phyloP scores from a whole-genome alignment of 2,113 vertebrate species.

The Oplegnathus fasciatus region DNA sequence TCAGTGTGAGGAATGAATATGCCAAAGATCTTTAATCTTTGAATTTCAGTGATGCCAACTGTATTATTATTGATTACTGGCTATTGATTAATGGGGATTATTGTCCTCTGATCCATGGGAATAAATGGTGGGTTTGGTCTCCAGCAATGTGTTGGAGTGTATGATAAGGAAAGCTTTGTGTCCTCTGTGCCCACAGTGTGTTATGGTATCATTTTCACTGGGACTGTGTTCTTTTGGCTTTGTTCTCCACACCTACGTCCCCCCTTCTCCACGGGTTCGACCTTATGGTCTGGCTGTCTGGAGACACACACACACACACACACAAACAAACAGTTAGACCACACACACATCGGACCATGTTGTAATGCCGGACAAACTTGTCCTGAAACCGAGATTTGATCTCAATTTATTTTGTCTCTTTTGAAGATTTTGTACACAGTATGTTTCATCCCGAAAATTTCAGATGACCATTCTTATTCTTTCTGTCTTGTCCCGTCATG shows the following conservation, averaged over 20 bases:
- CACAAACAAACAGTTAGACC: constrained; percentile 75
- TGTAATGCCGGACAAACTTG: constrained; percentile 2
- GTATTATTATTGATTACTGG: background rate
- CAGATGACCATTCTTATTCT: too few relatives aligned
- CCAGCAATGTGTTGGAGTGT: constrained; percentile 20
- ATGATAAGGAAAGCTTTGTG: constrained; percentile 72
- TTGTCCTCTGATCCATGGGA: constrained; percentile 21
- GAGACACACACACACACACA: constrained; percentile 38
- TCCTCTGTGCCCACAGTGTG: constrained; percentile 66
- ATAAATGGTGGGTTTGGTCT: constrained; percentile 45
- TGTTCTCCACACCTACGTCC: constrained; percentile 79
- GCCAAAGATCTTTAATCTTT: background rate
- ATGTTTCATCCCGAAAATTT: background rate
- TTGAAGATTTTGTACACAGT: background rate
- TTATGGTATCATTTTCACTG: constrained; percentile 71
- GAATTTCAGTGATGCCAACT: background rate
- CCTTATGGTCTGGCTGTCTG: constrained; percentile 71
- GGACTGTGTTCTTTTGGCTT: constrained; percentile 65
- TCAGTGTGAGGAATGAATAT: background rate
- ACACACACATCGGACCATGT: constrained; percentile 55
- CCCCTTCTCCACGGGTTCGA: constrained; percentile 65
- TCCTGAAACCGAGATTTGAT: constrained; percentile 16
- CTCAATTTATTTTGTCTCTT: background rate
- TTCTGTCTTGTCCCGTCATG: background rate
- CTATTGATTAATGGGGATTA: constrained; percentile 21